Conservation (phyloP, 2,797 vertebrate species). For the Lemur catta region DNA sequence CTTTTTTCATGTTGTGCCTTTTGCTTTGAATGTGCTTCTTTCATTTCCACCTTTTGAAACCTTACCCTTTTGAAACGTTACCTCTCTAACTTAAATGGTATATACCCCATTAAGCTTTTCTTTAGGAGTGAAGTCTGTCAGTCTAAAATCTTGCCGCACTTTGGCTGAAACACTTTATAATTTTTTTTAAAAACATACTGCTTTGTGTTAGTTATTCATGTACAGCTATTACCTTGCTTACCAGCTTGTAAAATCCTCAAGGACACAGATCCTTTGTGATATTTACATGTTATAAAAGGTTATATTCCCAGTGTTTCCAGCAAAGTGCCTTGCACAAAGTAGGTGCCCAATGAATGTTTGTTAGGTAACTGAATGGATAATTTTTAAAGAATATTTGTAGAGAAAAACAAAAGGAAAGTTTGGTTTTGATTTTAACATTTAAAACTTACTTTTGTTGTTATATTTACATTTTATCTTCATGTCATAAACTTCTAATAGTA, state of each 20-base stretch:
- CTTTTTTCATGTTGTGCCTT: background rate
- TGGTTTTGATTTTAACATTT: constrained; percentile 33
- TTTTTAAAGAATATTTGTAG: constrained; percentile 20
- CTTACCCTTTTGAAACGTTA: background rate
- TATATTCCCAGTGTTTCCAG: background rate
- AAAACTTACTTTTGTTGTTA: constrained; percentile 20
- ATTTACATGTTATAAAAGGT: background rate
- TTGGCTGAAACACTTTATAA: background rate
- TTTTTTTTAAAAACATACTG: background rate
- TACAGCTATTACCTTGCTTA: background rate
- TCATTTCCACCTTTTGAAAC: constrained; percentile 34
- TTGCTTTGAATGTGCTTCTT: background rate
- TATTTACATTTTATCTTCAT: constrained; percentile 4
- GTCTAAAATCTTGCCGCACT: background rate
- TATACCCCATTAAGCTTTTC: background rate
- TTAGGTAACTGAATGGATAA: background rate
- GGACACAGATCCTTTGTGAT: background rate
- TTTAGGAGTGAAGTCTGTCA: background rate
- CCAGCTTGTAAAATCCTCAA: background rate
- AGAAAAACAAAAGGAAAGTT: constrained; percentile 24
- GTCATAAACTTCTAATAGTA: constrained; percentile 21
- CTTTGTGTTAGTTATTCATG: background rate
- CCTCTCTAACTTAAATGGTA: background rate
- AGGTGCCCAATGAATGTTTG: background rate
- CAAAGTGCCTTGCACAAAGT: background rate